phyloP scores from a whole-genome alignment of 2,888 invertebrate species.

The Cyaniris semiargus region DNA sequence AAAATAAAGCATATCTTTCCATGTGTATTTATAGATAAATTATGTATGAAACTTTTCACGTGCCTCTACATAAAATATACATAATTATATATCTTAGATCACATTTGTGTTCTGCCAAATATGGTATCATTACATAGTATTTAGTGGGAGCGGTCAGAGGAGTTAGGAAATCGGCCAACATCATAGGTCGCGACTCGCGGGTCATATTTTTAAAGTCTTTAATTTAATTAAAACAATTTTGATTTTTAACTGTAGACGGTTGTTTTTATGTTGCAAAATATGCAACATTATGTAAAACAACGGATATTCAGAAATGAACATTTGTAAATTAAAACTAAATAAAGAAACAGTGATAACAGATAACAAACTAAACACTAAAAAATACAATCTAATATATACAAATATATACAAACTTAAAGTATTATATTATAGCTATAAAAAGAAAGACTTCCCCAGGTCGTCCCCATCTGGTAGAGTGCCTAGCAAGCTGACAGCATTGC shows the following conservation, averaged over 20 bases:
- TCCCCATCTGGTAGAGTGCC: no score
- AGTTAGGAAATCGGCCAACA: neutral
- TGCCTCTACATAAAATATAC: neutral
- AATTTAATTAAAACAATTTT: conserved; percentile 1
- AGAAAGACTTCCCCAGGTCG: no score
- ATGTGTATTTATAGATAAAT: neutral
- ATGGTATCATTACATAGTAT: conserved; percentile 15
- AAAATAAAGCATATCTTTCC: neutral
- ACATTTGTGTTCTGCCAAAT: conserved; percentile 15
- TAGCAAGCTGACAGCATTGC: no score
- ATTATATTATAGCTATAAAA: no score
- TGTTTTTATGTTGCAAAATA: no score
- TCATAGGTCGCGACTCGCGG: neutral
- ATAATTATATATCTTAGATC: neutral
- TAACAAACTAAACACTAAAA: no score
- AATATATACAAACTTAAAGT: no score
- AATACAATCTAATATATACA: no score
- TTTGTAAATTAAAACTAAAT: no score
- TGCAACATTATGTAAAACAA: no score
- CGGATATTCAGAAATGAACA: no score
- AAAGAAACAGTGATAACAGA: no score
- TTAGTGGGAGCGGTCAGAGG: conserved; percentile 8
- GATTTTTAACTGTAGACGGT: neutral
- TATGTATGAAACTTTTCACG: neutral
- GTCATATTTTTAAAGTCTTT: conserved; percentile 4